Conservation (phyloP, 2,797 vertebrate genomes). For the Pyrrhura leucotis region DNA sequence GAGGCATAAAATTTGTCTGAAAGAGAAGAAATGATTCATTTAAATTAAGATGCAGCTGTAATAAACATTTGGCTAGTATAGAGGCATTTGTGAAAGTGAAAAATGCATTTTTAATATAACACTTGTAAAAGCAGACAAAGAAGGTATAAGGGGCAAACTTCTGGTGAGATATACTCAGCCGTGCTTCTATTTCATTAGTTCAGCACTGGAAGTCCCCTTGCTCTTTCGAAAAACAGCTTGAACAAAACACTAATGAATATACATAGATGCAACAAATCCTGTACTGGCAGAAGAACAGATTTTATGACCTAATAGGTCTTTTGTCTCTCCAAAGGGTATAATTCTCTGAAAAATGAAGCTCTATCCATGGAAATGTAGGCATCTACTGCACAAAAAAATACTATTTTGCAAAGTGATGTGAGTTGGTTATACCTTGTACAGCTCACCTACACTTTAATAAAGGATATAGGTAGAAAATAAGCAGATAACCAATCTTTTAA, state of each 20-base stretch:
- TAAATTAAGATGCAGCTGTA: not conserved
- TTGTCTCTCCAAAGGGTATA: conserved; percentile 34
- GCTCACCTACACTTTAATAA: not conserved
- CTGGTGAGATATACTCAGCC: not conserved
- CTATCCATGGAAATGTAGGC: not conserved
- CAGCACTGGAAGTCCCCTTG: conserved; percentile 12
- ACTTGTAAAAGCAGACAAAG: not conserved
- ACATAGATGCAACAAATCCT: conserved; percentile 55
- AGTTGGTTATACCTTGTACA: not conserved
- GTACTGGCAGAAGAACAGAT: conserved; percentile 42
- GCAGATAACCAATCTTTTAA: not conserved
- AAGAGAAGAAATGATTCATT: not conserved
- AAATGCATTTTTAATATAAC: not conserved
- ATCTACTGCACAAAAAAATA: not conserved
- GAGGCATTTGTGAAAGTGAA: not conserved
- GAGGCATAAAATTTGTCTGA: not conserved
- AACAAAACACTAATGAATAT: conserved; percentile 66
- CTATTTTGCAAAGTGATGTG: not conserved
- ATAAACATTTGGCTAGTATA: not conserved
- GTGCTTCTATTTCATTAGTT: not conserved
- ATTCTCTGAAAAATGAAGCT: not conserved
- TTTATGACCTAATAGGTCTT: conserved; percentile 66
- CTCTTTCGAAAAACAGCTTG: conserved; percentile 20
- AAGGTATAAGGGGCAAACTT: not conserved
- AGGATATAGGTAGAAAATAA: conserved; percentile 2